phyloP scores from a whole-genome alignment of 2,797 vertebrate species.

The Synaphobranchus kaupii region DNA sequence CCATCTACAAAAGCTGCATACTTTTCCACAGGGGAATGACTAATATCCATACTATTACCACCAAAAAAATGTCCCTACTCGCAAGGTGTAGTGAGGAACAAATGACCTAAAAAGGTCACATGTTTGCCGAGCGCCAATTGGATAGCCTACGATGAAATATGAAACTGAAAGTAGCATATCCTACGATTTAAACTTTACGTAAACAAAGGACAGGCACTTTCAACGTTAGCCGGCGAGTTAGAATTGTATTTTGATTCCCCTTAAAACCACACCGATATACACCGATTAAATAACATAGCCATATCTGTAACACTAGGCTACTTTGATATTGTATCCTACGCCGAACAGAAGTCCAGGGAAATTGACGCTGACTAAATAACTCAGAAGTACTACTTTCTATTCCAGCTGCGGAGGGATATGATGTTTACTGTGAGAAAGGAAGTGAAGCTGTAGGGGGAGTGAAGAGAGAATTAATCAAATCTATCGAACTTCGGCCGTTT shows the following conservation, averaged over 20 bases:
- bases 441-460: slow-evolving; percentile 54
- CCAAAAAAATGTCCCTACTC: not conserved
- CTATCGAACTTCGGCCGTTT: not conserved
- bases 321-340: not conserved
- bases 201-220: not conserved
- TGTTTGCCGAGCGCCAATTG: not conserved
- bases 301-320: not conserved
- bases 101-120: not conserved
- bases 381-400: slow-evolving; percentile 59
- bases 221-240: not conserved
- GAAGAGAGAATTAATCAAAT: slow-evolving; percentile 43
- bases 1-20: not conserved
- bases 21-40: not conserved
- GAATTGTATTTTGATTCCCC: not conserved
- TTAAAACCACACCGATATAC: not conserved
- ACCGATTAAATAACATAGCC: not conserved
- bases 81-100: not conserved
- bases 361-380: slow-evolving; percentile 28
- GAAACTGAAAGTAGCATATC: not conserved
- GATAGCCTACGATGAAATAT: not conserved
- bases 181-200: not conserved
- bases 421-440: slow-evolving; percentile 68
- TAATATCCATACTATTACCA: not conserved
- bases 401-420: slow-evolving; percentile 65
- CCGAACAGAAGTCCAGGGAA: not conserved